Conservation (phyloP, 2,888 invertebrate species). For the Hetaerina titia region DNA sequence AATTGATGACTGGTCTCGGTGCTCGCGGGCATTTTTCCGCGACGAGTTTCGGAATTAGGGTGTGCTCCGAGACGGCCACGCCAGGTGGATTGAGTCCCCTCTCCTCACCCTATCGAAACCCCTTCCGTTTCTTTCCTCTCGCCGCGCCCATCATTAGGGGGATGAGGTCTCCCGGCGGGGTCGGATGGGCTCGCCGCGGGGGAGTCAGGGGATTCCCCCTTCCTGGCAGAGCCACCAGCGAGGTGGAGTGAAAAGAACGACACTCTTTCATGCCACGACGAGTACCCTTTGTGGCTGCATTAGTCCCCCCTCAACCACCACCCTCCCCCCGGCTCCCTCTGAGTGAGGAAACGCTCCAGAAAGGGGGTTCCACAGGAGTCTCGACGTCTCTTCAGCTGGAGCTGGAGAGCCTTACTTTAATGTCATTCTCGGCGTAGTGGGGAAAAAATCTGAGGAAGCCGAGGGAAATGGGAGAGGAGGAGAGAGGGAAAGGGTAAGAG, state of each 20-base stretch:
- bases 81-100: not conserved
- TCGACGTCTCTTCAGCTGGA: slow-evolving; percentile 2
- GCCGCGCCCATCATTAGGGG: not conserved
- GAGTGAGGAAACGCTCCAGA: not conserved
- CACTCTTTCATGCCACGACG: slow-evolving; percentile 20
- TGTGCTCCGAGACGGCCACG: not conserved
- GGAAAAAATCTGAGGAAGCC: too few relatives aligned
- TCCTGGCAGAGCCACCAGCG: not conserved
- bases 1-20: not conserved
- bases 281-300: slow-evolving; percentile 13
- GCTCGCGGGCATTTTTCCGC: not conserved
- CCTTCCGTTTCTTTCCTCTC: not conserved
- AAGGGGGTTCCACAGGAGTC: not conserved
- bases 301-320: not conserved
- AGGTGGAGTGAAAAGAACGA: not conserved
- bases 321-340: too few relatives aligned
- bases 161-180: not conserved
- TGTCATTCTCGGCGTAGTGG: not conserved
- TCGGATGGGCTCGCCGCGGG: not conserved
- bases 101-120: not conserved
- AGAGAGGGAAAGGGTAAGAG: not conserved
- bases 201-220: not conserved
- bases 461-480: not conserved
- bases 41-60: not conserved
- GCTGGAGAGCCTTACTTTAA: not conserved